Percentiles rank a stretch among this genome's conserved stretches.
These are phyloP conservation scores for Thoracochromis brauschi DNA, from an alignment of 2,113 vertebrate species.

Conservation along the genomic window DNA sequence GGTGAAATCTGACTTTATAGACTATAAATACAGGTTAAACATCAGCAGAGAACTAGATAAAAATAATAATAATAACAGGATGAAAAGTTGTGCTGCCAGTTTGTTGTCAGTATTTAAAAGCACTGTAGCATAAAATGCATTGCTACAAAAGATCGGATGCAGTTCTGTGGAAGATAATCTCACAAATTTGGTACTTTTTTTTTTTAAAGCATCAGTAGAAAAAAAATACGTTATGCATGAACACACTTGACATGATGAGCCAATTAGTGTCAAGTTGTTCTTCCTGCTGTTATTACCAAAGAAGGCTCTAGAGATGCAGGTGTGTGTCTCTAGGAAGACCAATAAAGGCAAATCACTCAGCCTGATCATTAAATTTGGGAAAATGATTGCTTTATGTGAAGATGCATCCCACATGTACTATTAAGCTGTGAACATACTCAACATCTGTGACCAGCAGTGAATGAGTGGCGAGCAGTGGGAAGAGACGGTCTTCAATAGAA, in stretches of 20 bases:
- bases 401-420: conserved; percentile 44
- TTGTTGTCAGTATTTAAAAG: background rate
- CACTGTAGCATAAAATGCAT: background rate
- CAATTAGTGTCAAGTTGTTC: conserved; percentile 61
- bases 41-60: background rate
- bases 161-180: conserved; percentile 6
- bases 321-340: conserved; percentile 43
- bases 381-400: conserved; percentile 53
- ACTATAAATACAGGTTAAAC: background rate
- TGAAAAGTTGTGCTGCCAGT: background rate
- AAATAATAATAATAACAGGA: background rate
- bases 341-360: conserved; percentile 51
- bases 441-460: conserved; percentile 19
- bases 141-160: conserved; percentile 6
- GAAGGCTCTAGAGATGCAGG: conserved; percentile 49
- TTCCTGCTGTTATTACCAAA: conserved; percentile 38
- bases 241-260: conserved; percentile 49
- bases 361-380: conserved; percentile 51
- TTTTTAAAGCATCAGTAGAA: conserved; percentile 12
- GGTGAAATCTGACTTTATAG: conserved; percentile 1
- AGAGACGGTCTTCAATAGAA: background rate
- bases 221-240: conserved; percentile 24
- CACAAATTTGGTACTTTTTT: conserved; percentile 12
- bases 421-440: conserved; percentile 29
- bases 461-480: background rate